These are phyloP conservation scores for Ophion slaviceki DNA, from an alignment of 2,888 invertebrate species.

Conservation along the genomic window DNA sequence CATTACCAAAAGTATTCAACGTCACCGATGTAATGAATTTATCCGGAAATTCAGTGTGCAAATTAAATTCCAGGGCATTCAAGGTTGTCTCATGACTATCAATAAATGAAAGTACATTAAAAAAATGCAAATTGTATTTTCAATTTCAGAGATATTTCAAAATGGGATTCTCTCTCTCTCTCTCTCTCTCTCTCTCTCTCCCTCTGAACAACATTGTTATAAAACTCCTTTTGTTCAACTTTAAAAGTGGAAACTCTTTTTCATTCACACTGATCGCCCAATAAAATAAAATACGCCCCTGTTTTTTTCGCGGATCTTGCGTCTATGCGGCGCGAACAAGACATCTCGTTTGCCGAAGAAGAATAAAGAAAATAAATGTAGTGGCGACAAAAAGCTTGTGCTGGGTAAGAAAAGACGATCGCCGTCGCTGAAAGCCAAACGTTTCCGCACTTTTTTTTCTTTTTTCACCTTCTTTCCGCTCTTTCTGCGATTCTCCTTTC, in stretches of 20 bases:
- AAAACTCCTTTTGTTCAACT: not conserved
- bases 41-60: constrained; percentile 47
- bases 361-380: constrained; percentile 29
- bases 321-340: not conserved
- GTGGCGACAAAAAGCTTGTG: constrained; percentile 25
- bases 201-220: not conserved
- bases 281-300: not conserved
- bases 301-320: not conserved
- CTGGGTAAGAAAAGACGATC: constrained; percentile 26
- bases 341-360: constrained; percentile 15
- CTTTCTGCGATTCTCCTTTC: constrained; percentile 11
- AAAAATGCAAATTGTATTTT: not conserved
- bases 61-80: constrained; percentile 61
- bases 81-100: not conserved
- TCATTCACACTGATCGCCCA: not conserved
- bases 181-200: not conserved
- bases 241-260: constrained; percentile 2
- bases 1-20: constrained; percentile 69
- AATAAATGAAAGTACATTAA: not conserved
- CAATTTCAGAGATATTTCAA: constrained; percentile 27
- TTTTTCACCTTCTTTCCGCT: constrained; percentile 11
- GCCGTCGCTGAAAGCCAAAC: constrained; percentile 39
- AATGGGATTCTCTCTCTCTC: constrained; percentile 1
- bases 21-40: constrained; percentile 63
- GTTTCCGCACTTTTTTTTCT: constrained; percentile 34